These are phyloP conservation scores for Varanus salvator DNA, from an alignment of 2,113 vertebrate species.

Conservation along the genomic window DNA sequence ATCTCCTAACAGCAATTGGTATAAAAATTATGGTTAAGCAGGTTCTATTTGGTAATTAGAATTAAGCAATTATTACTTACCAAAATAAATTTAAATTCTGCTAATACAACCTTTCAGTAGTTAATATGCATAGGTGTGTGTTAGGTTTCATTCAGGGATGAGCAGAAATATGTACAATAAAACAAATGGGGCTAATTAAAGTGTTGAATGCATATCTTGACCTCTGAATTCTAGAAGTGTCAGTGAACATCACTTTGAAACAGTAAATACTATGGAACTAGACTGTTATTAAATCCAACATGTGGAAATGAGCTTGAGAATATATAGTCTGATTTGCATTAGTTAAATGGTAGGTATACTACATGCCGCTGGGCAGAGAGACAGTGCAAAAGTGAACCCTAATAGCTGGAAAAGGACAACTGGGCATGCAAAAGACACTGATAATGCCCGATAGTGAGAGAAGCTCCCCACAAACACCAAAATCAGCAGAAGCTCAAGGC, in stretches of 20 bases:
- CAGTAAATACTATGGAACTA: not conserved
- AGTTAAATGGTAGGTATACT: not conserved
- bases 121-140: not conserved
- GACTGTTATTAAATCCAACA: not conserved
- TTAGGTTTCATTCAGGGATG: not conserved
- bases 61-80: slow-evolving; percentile 57
- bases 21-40: slow-evolving; percentile 59
- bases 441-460: no score
- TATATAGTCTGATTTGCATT: not conserved
- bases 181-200: not conserved
- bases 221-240: not conserved
- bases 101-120: slow-evolving; percentile 29
- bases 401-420: not conserved
- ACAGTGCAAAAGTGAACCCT: not conserved
- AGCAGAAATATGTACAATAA: not conserved
- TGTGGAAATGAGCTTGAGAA: not conserved
- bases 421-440: not conserved
- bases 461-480: not conserved
- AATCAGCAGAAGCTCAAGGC: not conserved
- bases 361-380: not conserved
- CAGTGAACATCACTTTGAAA: not conserved
- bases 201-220: not conserved
- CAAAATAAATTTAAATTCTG: slow-evolving; percentile 81
- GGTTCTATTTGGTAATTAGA: slow-evolving; percentile 66
- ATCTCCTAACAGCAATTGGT: slow-evolving; percentile 68